Base-by-base conservation (phyloP, 2,888 invertebrate genomes). In the Mythimna impura region DNA sequence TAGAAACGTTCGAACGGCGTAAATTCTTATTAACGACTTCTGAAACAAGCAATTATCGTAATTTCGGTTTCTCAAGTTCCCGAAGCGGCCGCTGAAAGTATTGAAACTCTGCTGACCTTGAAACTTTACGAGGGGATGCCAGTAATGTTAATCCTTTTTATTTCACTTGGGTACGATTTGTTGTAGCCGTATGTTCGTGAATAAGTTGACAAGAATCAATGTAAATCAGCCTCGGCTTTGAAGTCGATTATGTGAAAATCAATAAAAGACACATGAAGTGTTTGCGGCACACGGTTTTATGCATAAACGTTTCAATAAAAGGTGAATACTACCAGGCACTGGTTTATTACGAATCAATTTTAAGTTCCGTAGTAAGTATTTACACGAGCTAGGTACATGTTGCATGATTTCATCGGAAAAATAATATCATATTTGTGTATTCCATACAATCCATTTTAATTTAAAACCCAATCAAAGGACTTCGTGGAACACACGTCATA, bases 231-330 rank as follows among this genome's bases (percentile, higher is more conserved):
- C 67, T 66, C 57, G 64, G 47, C 30, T 40, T 70, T 81, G 52
- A 64, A 76, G 67, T 71, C 57, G 58, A 76, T 81, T 81, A 81
- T 67, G 63, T 70, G 55, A 81, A 81, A 81, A 76, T 71, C 77
- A 80, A 78, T 78, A 80, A 75, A 75, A 75, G 25, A 65, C 65
- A 69, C 57, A 61, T 67, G 22, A 66, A 69, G 76, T 78, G 65
- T 74, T 55, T 52, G 62, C 62, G 57, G 62, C 52, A 63, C 57
- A 79, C 62, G 36, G 20, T 55, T 64, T 25, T 78, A 22, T 78
- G 72, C 54, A 78, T 61, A 50, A 64, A 65, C 10, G 61, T 62
- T 54, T 60, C 36, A 54, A 71, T 60, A 54, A 47, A 76, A 77
- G 4, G 36, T 61, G 54, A 55, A 68, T 12, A 61, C 17, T 30